phyloP scores from a whole-genome alignment of 2,888 invertebrate species.

The Ceriagrion tenellum region DNA sequence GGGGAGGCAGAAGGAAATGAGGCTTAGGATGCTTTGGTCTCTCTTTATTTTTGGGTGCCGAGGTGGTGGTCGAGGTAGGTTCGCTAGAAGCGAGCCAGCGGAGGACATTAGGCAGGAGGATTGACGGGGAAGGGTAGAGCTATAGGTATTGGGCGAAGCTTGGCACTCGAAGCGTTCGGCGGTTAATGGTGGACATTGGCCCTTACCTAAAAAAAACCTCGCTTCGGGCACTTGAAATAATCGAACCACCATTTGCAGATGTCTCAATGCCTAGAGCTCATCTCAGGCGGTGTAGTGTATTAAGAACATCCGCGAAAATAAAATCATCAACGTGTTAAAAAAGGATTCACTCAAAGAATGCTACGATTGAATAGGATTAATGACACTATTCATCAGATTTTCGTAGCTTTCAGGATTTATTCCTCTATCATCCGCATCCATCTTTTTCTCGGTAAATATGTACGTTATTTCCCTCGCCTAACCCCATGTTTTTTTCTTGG shows the following conservation, averaged over 20 bases:
- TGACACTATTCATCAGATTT: too few species aligned
- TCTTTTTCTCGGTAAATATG: too few species aligned
- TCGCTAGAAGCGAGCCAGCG: background rate
- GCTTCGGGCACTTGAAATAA: background rate
- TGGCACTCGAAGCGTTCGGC: background rate
- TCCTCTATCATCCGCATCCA: too few species aligned
- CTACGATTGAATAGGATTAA: too few species aligned
- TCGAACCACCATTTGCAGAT: background rate
- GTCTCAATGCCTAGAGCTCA: background rate
- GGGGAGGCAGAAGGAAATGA: background rate
- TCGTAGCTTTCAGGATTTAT: too few species aligned
- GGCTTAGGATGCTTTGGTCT: background rate
- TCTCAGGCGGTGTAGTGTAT: too few species aligned
- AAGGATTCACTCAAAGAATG: too few species aligned
- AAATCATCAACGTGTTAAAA: too few species aligned
- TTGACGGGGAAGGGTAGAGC: background rate
- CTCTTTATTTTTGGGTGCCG: slow-evolving; percentile 54
- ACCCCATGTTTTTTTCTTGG: too few species aligned
- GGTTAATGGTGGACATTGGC: background rate
- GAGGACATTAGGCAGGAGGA: too few species aligned
- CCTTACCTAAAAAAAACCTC: background rate
- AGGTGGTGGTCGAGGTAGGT: background rate
- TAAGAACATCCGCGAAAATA: too few species aligned
- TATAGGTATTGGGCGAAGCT: background rate
- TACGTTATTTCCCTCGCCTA: too few species aligned